Conservation (phyloP, 1,140 invertebrate species). For the Leptoteleia sp. region DNA sequence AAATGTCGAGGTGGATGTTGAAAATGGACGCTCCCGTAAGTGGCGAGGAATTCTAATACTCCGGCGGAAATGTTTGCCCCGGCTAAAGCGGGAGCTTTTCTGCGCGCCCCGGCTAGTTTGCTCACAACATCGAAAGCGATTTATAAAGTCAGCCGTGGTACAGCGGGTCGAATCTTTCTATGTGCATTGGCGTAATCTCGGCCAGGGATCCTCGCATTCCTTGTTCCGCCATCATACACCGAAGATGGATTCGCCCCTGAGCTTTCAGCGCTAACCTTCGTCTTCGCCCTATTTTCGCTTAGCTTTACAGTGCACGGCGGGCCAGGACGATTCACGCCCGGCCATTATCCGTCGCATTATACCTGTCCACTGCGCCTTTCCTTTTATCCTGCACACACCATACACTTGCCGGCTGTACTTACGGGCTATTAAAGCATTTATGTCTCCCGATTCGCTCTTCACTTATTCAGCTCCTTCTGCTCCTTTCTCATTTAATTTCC, state of each 20-base stretch:
- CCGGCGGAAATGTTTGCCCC: conserved; percentile 42
- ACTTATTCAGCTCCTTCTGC: conserved; percentile 23
- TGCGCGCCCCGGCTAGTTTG: conserved; percentile 55
- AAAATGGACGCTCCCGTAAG: conserved; percentile 24
- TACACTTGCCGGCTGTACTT: conserved; percentile 11
- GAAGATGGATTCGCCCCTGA: conserved; percentile 26
- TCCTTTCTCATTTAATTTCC: conserved; percentile 40
- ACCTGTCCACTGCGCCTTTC: conserved; percentile 9
- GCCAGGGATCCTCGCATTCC: conserved; percentile 20
- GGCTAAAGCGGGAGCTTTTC: conserved; percentile 32
- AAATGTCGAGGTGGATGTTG: conserved; percentile 11
- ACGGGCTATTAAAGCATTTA: conserved; percentile 22
- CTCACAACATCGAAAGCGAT: conserved; percentile 45
- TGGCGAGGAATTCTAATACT: conserved; percentile 54
- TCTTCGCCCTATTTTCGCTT: conserved; percentile 30
- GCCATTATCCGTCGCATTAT: conserved; percentile 18
- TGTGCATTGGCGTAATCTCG: too few species aligned
- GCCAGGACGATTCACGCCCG: conserved; percentile 11
- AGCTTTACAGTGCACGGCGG: conserved; percentile 12
- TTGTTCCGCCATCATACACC: conserved; percentile 29
- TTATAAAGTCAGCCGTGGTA: conserved; percentile 61
- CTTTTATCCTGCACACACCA: conserved; percentile 14
- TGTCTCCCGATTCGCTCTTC: conserved; percentile 21
- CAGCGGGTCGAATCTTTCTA: conserved; percentile 41
- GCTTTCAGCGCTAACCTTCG: conserved; percentile 10